Conservation (phyloP, 1,140 invertebrate genomes). For the Propsilocerus akamusi region DNA sequence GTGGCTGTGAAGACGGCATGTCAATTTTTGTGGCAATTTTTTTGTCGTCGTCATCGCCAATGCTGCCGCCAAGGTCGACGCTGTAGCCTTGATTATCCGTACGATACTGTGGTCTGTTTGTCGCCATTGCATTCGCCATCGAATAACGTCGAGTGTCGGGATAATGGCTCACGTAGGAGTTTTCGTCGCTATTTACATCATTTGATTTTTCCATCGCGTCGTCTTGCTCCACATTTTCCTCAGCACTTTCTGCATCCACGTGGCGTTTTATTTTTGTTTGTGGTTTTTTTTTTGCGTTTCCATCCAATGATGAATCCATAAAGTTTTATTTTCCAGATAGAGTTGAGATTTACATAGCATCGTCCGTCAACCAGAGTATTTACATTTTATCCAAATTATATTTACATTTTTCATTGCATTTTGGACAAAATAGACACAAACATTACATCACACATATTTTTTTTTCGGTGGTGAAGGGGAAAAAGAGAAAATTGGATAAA, state of each 20-base stretch:
- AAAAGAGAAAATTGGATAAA: no score
- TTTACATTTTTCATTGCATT: no score
- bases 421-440: no score
- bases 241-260: not conserved
- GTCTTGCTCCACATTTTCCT: slow-evolving; percentile 4
- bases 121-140: not conserved
- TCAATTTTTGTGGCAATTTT: not conserved
- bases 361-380: no score
- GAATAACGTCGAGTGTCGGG: not conserved
- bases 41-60: not conserved
- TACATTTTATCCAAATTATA: no score
- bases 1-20: not conserved
- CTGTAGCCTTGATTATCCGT: not conserved
- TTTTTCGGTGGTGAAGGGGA: no score
- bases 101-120: not conserved
- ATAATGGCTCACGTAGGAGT: not conserved
- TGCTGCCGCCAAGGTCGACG: not conserved
- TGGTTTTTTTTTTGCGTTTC: not conserved
- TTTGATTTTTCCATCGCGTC: slow-evolving; percentile 2
- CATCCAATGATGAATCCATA: no score
- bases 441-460: no score
- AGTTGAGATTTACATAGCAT: no score
- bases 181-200: not conserved
- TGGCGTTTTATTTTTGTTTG: not conserved
- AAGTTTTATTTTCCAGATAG: no score